These are phyloP conservation scores for Campylomormyrus tamandua DNA, from an alignment of 2,113 vertebrate genomes.

Conservation along the genomic window DNA sequence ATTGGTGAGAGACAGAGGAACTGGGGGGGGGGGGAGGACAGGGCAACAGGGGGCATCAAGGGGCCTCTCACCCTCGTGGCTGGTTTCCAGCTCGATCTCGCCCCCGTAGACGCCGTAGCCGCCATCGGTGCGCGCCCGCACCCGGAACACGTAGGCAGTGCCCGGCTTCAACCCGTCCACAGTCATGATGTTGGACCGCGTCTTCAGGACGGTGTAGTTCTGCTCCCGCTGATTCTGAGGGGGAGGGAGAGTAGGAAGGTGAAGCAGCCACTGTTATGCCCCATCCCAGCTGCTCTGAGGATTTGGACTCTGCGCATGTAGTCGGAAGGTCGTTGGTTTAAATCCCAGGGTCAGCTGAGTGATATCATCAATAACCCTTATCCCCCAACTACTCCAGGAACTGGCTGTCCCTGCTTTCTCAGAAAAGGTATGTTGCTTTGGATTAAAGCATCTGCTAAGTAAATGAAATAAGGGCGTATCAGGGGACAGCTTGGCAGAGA, in stretches of 20 bases:
- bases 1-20: background rate
- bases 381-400: background rate
- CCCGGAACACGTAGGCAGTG: slow-evolving; percentile 70
- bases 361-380: background rate
- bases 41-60: background rate
- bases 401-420: background rate
- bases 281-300: background rate
- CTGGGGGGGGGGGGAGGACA: background rate
- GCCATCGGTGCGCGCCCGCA: slow-evolving; percentile 64
- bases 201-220: slow-evolving; percentile 73
- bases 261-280: background rate
- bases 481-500: background rate
- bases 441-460: background rate
- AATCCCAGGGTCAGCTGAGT: background rate
- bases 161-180: slow-evolving; percentile 70
- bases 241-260: background rate
- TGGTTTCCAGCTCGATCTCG: slow-evolving; percentile 73
- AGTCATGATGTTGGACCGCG: slow-evolving; percentile 70
- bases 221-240: slow-evolving; percentile 70
- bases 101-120: slow-evolving; percentile 69
- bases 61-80: slow-evolving; percentile 61
- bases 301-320: background rate
- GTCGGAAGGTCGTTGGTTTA: background rate
- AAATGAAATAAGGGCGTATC: background rate
- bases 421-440: background rate